Base-by-base conservation (phyloP, 2,888 invertebrate genomes). In the Trichogramma dendrolimi region DNA sequence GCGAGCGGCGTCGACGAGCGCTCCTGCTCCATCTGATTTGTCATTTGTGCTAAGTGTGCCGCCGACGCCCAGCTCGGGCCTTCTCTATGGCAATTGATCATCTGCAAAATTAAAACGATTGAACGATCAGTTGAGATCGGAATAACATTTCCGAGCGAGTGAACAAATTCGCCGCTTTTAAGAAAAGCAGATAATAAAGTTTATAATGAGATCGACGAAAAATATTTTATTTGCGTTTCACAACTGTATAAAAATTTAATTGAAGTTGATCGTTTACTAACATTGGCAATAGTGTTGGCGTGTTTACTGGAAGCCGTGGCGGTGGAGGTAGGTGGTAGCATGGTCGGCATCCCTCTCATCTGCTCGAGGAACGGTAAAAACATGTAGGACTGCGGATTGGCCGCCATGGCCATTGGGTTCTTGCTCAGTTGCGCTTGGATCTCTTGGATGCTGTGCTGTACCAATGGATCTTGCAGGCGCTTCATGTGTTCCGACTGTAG, bases 21-120 rank as follows among this genome's bases (percentile, higher is more conserved):
- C 65, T 77, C 78, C 65, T 76, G 79, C 54, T 77, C 75, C 71
- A 76, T 72, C 58, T 75, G 73, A 62, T 84, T 84, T 3, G 87
- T 83, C 73, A 90, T 83, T 73, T 91, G 90, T 0, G 88, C 87
- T 41, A 90, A 82, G 73, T 90, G 90, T 1, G 88, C 86, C 40
- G 86, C 80, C 88, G 88, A 89, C 38, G 86, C 80, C 89, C 89
- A 89, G 47, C 78, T 82, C 14, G 82, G 80, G 48, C 83, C 81
- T 72, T 84, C 78, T 41, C 76, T 82, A 67, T 82, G 83, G 57
- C 73, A 70, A 67, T 83, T 83, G 67, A 85, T 81, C 81, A 84
- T 81, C 84, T 84, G 73, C 10, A 72, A 65, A 43, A 50, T 27
- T 27, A 27, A 27, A 27, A 27, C 27, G 27, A 27, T 27, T 2